Base-by-base conservation (phyloP, 2,888 invertebrate genomes). In the Mycogona germanica region DNA sequence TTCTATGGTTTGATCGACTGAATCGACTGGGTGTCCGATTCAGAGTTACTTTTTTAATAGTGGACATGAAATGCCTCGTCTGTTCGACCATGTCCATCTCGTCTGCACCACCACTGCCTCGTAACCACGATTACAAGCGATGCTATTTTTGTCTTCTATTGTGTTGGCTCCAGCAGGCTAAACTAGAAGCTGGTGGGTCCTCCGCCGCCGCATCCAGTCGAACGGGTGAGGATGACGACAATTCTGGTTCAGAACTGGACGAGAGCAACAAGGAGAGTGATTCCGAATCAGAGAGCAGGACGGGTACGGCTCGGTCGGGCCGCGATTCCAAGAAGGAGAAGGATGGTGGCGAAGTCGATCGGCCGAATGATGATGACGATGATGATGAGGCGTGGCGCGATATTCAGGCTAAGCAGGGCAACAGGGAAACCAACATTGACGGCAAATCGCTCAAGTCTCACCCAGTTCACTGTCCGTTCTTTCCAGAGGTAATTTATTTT, bases 381-480 rank as follows among this genome's bases (percentile, higher is more conserved):
- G 89, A 89, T 60, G 88, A 88, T 65, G 84, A 84, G 63, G 92
- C 93, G 68, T 95, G 95, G 95, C 87, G 92, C 66, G 85, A 83
- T 63, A 84, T 92, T 72, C 92, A 93, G 71, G 82, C 85, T 64
- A 84, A 87, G 65, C 72, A 92, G 55, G 82, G 85, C 62, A 89
- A 87, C 66, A 76, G 62, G 30, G 93, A 95, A 66, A 82, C 88
- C 61, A 77, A 78, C 17, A 73, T 96, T 38, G 96, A 96, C 70
- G 89, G 93, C 5, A 86, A 89, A 66, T 91, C 91, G 45, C 91
- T 92, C 72, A 78, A 84, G 62, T 96, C 96, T 14, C 96, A 96
- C 69, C 77, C 84, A n/a, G 97, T 98, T 26, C 98, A 99, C 70
- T 88, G 92, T 72, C 98, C 98, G 0, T 82, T 83, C 70, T 99